Conservation (phyloP, 2,888 invertebrate species). For the Lasioglossum zephyrum region DNA sequence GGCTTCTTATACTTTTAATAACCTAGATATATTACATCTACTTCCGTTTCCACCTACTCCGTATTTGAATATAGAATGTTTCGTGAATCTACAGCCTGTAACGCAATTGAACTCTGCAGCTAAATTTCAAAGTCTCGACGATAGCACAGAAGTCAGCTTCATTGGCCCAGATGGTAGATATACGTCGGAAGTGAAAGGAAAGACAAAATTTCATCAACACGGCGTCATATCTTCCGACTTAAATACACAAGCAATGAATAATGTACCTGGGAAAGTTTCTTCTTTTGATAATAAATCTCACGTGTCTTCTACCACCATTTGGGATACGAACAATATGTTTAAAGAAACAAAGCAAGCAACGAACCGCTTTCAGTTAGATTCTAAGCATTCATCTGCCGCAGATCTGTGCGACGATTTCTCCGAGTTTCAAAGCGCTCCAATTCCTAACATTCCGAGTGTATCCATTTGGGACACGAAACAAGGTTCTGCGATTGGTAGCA, state of each 20-base stretch:
- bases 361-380: conserved; percentile 43
- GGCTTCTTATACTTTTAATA: conserved; percentile 81
- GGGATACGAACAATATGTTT: conserved; percentile 45
- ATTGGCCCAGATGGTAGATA: conserved; percentile 57
- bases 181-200: conserved; percentile 53
- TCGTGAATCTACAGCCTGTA: conserved; percentile 64
- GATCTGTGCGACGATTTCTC: conserved; percentile 84
- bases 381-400: conserved; percentile 17
- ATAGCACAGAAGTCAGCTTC: conserved; percentile 69
- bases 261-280: conserved; percentile 48
- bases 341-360: conserved; percentile 52
- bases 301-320: conserved; percentile 28
- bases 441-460: conserved; percentile 68
- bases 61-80: conserved; percentile 79
- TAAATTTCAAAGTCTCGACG: conserved; percentile 50
- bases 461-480: conserved; percentile 79
- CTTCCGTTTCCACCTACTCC: conserved; percentile 82
- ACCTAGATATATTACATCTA: conserved; percentile 79
- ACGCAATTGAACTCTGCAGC: conserved; percentile 41
- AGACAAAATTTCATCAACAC: conserved; percentile 44
- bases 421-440: conserved; percentile 85
- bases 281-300: conserved; percentile 52
- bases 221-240: conserved; percentile 45
- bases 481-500: conserved; percentile 83
- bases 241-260: conserved; percentile 37